Base-by-base conservation (phyloP, 1,140 invertebrate species). In the Diuraphis noxia region DNA sequence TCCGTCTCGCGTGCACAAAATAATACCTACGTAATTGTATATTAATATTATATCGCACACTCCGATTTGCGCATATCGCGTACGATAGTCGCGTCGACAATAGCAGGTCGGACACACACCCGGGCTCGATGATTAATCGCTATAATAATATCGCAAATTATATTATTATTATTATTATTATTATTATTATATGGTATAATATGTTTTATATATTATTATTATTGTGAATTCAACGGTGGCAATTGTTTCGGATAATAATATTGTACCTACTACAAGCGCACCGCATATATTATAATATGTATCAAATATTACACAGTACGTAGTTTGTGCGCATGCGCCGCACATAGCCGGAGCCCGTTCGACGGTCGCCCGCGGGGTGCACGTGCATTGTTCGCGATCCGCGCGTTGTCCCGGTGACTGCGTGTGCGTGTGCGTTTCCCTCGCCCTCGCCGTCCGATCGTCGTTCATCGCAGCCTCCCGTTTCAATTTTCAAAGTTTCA, bases 401-500 rank as follows among this genome's bases (percentile, higher is more conserved):
- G 46, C 46, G 43, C 21, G 82, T 84, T 84, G 81, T 82, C 81
- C 81, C 40, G 81, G 81, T 82, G 82, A 84, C 82, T 84, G 30
- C 41, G 41, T 43, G 30, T 41, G 40, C 36, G 72, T 36, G 46
- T 41, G n/a, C 84, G 46, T 41, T 49, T 25, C 46, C 85, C 23
- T 34, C 84, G 85, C 21, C 30, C 41, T 43, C 46, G 19, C 43
- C 34, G 25, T 10, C 84, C n/a, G 21, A 23, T 13, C 43, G 9
- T 30, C 43, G 9, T 30, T n/a, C 1, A n/a, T 17, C 34, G 46
- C 41, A n/a, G 25, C n/a, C 41, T 34, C 84, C 84, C 84, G 84
- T 86, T 86, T 86, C 84, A 86, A 49, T 86, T 86, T 86, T 38
- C 85, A 86, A 52, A 86, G 85, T 86, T 46, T 86, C 85, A 21